These are phyloP conservation scores for Encarsia formosa DNA, from an alignment of 2,888 invertebrate genomes.

Conservation along the genomic window DNA sequence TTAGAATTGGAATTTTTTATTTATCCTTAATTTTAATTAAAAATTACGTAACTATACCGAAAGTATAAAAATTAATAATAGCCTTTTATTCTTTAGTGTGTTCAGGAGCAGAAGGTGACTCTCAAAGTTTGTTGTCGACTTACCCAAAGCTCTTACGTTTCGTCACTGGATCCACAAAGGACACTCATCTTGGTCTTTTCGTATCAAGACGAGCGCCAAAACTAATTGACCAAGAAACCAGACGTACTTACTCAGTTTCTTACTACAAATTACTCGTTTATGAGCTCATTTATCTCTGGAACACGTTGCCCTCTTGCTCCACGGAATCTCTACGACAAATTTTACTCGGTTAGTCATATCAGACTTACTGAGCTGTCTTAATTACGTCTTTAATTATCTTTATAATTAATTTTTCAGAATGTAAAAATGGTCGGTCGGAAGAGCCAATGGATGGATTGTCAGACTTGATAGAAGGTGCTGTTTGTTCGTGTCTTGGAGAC, in stretches of 20 bases:
- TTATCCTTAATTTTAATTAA: neutral
- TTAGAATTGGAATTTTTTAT: neutral
- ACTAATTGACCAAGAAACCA: conserved; percentile 36
- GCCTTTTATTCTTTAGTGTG: conserved; percentile 51
- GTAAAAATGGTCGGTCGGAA: conserved; percentile 36
- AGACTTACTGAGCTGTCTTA: too few relatives aligned
- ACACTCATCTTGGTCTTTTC: conserved; percentile 46
- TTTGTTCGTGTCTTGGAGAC: conserved; percentile 51
- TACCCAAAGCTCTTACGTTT: conserved; percentile 49
- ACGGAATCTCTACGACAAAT: conserved; percentile 47
- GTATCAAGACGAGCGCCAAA: conserved; percentile 43
- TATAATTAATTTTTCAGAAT: conserved; percentile 47
- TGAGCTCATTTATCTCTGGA: conserved; percentile 68
- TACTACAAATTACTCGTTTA: conserved; percentile 60
- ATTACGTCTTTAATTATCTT: neutral
- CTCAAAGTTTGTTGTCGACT: conserved; percentile 44
- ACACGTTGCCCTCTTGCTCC: conserved; percentile 60
- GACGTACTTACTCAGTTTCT: conserved; percentile 33
- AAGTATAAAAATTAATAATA: too few relatives aligned
- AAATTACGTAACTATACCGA: too few relatives aligned
- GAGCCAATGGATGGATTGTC: conserved; percentile 60
- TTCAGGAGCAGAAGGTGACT: conserved; percentile 52
- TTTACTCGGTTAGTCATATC: conserved; percentile 46
- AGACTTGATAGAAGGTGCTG: conserved; percentile 55
- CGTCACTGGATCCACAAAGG: conserved; percentile 36